A percentile compares a stretch with the other conserved stretches of the same genome.
phyloP scores from a whole-genome alignment of 1,140 invertebrate species.

The Hycleus phaleratus region DNA sequence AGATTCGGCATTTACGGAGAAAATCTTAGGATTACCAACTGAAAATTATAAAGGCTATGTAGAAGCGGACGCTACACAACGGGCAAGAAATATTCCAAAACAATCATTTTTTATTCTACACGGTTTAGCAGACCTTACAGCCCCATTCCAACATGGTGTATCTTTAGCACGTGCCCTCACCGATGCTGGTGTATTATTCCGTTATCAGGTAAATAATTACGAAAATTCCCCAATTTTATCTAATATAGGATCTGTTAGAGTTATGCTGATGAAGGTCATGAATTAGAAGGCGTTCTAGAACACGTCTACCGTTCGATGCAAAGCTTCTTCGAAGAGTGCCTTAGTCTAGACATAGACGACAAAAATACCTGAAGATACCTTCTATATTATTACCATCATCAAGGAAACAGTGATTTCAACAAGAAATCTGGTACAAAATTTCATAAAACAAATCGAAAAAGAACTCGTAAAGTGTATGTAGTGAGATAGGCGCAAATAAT shows the following conservation, averaged over 20 bases:
- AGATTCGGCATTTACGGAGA: conserved; percentile 94
- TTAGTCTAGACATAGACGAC: conserved; percentile 64
- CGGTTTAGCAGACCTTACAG: conserved; percentile 81
- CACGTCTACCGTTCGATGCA: conserved; percentile 81
- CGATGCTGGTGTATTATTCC: conserved; percentile 77
- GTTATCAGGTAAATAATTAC: conserved; percentile 69
- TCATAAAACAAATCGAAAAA: too few species aligned
- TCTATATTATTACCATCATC: conserved; percentile 1
- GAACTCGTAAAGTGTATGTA: too few species aligned
- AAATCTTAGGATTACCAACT: conserved; percentile 76
- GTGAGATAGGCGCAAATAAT: too few species aligned
- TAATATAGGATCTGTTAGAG: conserved; percentile 48
- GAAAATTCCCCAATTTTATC: neutral
- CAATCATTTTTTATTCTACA: conserved; percentile 85
- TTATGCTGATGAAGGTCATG: conserved; percentile 76
- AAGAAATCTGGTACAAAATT: too few species aligned
- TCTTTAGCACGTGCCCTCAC: conserved; percentile 80
- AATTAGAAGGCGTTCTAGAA: conserved; percentile 65
- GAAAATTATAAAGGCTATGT: conserved; percentile 92
- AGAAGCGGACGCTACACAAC: conserved; percentile 79
- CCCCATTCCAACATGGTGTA: conserved; percentile 87
- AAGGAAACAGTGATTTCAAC: neutral
- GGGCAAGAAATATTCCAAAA: conserved; percentile 74
- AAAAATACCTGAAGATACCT: conserved; percentile 29
- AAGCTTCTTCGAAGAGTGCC: conserved; percentile 74